These are phyloP conservation scores for Orthosia gothica DNA, from an alignment of 2,888 invertebrate genomes.

Conservation along the genomic window DNA sequence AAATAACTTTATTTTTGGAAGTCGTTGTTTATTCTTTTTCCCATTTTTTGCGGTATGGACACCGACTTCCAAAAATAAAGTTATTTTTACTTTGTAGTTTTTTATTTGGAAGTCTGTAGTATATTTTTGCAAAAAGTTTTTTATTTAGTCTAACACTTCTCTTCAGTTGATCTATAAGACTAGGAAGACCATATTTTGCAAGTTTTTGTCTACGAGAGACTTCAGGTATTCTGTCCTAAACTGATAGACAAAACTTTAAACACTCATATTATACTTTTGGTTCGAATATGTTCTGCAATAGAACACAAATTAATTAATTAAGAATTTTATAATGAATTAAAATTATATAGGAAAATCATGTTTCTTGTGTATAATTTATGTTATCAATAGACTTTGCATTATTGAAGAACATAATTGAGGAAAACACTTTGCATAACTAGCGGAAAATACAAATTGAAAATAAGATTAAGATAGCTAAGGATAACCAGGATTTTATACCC, in stretches of 20 bases:
- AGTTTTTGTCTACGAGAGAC: too few relatives aligned
- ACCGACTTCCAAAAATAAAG: too few relatives aligned
- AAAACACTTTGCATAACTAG: not conserved
- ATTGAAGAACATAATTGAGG: not conserved
- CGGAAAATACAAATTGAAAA: not conserved
- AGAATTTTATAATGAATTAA: not conserved
- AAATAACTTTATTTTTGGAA: too few relatives aligned
- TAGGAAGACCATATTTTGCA: too few relatives aligned
- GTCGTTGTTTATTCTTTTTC: too few relatives aligned
- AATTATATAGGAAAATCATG: not conserved
- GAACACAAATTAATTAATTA: not conserved
- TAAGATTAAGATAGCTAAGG: not conserved
- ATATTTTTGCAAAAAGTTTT: too few relatives aligned
- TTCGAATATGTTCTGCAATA: not conserved
- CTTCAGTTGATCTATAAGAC: not conserved
- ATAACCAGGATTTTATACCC: slow-evolving; percentile 1
- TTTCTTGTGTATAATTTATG: not conserved
- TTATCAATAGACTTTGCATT: not conserved
- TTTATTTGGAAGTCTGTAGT: too few relatives aligned
- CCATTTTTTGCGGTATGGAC: too few relatives aligned
- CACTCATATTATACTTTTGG: too few relatives aligned
- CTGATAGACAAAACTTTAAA: too few relatives aligned
- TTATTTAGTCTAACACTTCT: not conserved
- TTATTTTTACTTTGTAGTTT: too few relatives aligned
- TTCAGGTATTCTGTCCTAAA: too few relatives aligned